Evolutionary conservation across 1,140 invertebrate species (phyloP), one percentile per base, ranked within the genome.

Genomic region (Riptortus pedestris): DNA sequence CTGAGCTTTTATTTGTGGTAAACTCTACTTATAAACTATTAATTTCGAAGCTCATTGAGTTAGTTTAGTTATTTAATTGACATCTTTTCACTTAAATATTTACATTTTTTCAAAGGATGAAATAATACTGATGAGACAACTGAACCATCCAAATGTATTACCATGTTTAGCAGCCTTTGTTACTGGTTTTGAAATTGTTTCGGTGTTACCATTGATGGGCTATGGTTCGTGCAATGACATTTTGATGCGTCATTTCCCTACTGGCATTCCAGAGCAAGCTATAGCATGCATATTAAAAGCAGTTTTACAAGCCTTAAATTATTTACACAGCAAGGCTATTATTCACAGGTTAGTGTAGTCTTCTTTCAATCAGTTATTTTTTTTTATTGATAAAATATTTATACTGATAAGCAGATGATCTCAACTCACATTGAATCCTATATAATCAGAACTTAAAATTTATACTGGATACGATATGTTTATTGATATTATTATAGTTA

Each of bases 181-280:
- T 0, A 78, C 79, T 67, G 82, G 82, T 11, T 79, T 80, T 62
- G 82, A 90, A 72, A 79, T 89, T 2, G 80, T 92, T 16, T 85
- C 84, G 67, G 79, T 92, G 12, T 85, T 84, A 67, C 88, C 90
- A 2, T 75, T 90, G 18, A 88, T 91, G 84, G 83, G 80, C 14
- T 89, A 83, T 73, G 88, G 89, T 5, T 91, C 89, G 0, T 90
- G 89, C 71, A 78, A 83, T 69, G 85, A 89, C 73, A 79, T 93
- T 69, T 78, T 93, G 7, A 83, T 83, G 70, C 82, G 83, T 62
- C 85, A 88, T 73, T 93, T 90, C 74, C 79, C 78, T 48, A 82
- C 85, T 72, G 87, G 87, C 22, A 76, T 96, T 48, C 85, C 90
- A 1, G 92, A 96, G 76, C 72, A 83, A 48, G 84, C 87, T 24